Evolutionary conservation across 2,888 invertebrate genomes (phyloP).

Genomic region (Elysia crispata): DNA sequence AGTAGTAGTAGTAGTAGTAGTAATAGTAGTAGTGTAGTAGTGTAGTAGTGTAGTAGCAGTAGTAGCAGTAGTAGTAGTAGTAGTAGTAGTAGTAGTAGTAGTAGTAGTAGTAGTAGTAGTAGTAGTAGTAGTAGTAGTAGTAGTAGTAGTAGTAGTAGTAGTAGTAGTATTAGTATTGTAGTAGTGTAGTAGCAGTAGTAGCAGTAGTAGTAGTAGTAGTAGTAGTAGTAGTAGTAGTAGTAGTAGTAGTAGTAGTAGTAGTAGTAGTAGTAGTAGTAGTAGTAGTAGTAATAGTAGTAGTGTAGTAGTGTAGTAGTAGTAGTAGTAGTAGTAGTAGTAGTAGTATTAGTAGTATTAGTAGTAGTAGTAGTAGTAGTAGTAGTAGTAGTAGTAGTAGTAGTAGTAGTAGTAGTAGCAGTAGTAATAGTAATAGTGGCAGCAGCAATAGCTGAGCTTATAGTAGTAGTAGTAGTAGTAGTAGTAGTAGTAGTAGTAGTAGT

Average conservation of each 20-base stretch:
- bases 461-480: background rate
- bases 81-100: constrained; percentile 9
- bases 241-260: constrained; percentile 9
- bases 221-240: constrained; percentile 9
- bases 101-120: constrained; percentile 9
- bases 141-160: too few relatives aligned
- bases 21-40: too few relatives aligned
- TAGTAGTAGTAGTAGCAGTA: constrained; percentile 4
- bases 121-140: constrained; percentile 9
- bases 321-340: too few relatives aligned
- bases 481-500: constrained; percentile 9
- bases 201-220: constrained; percentile 9
- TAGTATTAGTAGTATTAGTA: too few relatives aligned
- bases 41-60: too few relatives aligned
- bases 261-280: constrained; percentile 9
- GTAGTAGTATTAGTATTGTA: too few relatives aligned
- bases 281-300: constrained; percentile 9
- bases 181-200: too few relatives aligned
- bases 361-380: constrained; percentile 9
- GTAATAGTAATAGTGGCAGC: background rate
- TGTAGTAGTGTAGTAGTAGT: too few relatives aligned
- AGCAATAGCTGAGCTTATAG: too few relatives aligned
- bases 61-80: constrained; percentile 4
- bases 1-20: too few relatives aligned
- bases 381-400: constrained; percentile 9